Base-by-base conservation (phyloP, 1,140 invertebrate species). In the Popillia japonica region DNA sequence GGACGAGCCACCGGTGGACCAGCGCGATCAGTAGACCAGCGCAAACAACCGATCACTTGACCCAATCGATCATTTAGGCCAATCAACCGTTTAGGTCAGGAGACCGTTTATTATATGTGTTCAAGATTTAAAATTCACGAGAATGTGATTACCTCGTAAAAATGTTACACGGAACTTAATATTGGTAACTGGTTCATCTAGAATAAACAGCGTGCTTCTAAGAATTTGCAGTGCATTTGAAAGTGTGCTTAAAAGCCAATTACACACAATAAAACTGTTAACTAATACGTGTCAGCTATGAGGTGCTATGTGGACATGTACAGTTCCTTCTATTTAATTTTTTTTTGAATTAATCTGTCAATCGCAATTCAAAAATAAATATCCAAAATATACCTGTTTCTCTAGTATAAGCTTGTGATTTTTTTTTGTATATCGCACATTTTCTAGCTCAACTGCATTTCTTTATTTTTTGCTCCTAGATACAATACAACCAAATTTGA, bases 141-240 rank as follows among this genome's bases (percentile, higher is more conserved):
- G n/a, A n/a, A n/a, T n/a, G n/a, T n/a, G n/a, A n/a, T n/a, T n/a
- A n/a, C n/a, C n/a, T n/a, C n/a, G n/a, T n/a, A n/a, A n/a, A n/a
- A 34, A 34, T 34, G 4, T 34, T 34, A 34, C 4, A 34, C 4
- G 27, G 4, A 34, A 34, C 27, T 34, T 34, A 1, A 14, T 17
- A 55, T 55, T 55, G 48, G 10, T 48, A 48, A 14, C n/a, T 48
- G 44, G 3, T 14, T 48, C 44, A 14, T 9, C n/a, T 9, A 10
- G 10, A 14, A 48, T 48, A n/a, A 48, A 48, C n/a, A 55, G 14
- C 48, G 48, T 55, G 48, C 48, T 55, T 3, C 48, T 55, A 55
- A 55, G 48, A 55, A 55, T n/a, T 48, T 78, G 81, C 79, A 77
- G 80, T 81, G 79, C 79, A 55, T 72, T 76, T 68, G 42, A 76